Conservation (phyloP, 1,140 invertebrate genomes). For the Magallana ariakensis region DNA sequence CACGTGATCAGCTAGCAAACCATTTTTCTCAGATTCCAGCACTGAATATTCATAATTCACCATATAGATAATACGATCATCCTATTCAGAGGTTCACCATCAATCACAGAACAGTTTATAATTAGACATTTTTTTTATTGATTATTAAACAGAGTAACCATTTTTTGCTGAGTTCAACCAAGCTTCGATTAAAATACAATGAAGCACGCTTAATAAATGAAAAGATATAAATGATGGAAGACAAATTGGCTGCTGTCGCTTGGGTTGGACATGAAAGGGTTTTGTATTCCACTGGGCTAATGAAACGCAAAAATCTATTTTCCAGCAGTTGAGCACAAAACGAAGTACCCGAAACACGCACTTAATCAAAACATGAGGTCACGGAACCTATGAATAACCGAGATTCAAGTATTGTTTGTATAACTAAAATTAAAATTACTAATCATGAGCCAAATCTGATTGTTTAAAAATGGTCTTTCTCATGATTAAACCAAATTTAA, state of each 20-base stretch:
- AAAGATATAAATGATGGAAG: constrained; percentile 35
- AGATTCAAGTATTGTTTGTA: no score
- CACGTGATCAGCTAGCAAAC: neutral
- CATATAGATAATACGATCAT: neutral
- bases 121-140: neutral
- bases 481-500: no score
- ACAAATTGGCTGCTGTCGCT: constrained; percentile 21
- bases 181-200: constrained; percentile 20
- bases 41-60: constrained; percentile 4
- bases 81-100: neutral
- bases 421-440: no score
- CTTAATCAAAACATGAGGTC: neutral
- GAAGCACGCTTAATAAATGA: constrained; percentile 19
- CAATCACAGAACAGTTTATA: neutral
- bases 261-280: constrained; percentile 4
- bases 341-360: constrained; percentile 30
- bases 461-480: no score
- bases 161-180: neutral
- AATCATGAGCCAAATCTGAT: no score
- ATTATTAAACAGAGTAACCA: neutral
- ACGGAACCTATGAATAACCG: neutral
- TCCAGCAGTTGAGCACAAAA: constrained; percentile 32
- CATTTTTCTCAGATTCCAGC: neutral
- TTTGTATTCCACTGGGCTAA: constrained; percentile 29
- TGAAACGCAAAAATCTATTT: constrained; percentile 37